phyloP scores from a whole-genome alignment of 2,888 invertebrate genomes.

The Ganaspis brasiliensis region DNA sequence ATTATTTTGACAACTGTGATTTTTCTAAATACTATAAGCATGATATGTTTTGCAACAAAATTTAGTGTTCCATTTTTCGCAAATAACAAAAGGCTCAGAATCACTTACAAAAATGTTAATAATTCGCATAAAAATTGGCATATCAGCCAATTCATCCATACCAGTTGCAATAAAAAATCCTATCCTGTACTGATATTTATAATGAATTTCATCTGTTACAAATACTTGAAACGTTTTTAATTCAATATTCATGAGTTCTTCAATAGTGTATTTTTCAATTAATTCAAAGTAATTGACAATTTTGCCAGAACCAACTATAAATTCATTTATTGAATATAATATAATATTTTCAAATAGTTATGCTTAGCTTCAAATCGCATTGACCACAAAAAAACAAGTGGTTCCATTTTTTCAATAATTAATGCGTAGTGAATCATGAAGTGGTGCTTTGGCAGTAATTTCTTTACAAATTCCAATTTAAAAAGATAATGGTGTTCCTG shows the following conservation, averaged over 20 bases:
- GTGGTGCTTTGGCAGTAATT: slow-evolving; percentile 29
- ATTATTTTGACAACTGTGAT: not conserved
- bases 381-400: slow-evolving; percentile 37
- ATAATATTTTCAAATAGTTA: slow-evolving; percentile 56
- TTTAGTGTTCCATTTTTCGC: not conserved
- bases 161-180: not conserved
- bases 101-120: not conserved
- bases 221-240: not conserved
- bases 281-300: not conserved
- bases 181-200: not conserved
- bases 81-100: not conserved
- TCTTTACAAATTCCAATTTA: not conserved
- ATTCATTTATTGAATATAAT: slow-evolving; percentile 25
- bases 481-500: slow-evolving; percentile 43
- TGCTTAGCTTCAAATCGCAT: slow-evolving; percentile 48
- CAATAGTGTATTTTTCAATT: not conserved
- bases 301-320: not conserved
- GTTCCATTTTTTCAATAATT: slow-evolving; percentile 44
- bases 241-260: not conserved
- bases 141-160: not conserved
- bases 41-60: slow-evolving; percentile 5
- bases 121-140: not conserved
- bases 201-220: not conserved
- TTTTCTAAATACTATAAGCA: not conserved
- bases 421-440: slow-evolving; percentile 3